Percentiles rank a stretch among this genome's conserved stretches.
These are phyloP conservation scores for Syngnathus floridae DNA, from an alignment of 2,113 vertebrate genomes.

Conservation along the genomic window DNA sequence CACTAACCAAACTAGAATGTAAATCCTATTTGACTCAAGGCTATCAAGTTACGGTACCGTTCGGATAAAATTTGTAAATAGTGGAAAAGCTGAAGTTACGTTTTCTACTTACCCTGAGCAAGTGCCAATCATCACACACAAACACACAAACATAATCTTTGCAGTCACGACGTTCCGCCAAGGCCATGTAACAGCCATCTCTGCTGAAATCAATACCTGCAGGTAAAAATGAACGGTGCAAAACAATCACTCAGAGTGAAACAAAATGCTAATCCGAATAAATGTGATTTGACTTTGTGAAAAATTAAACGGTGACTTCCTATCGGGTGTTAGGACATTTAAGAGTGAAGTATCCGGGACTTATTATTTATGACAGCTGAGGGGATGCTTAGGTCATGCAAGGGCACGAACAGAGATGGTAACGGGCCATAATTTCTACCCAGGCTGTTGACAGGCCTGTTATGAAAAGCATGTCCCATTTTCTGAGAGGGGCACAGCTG, in stretches of 20 bases:
- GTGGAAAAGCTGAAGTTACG: not conserved
- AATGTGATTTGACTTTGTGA: not conserved
- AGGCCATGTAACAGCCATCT: slow-evolving; percentile 87
- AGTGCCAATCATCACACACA: slow-evolving; percentile 93
- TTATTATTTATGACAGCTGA: slow-evolving; percentile 43
- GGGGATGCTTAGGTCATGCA: slow-evolving; percentile 25
- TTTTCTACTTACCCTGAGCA: slow-evolving; percentile 79
- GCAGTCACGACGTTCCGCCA: slow-evolving; percentile 92
- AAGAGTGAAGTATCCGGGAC: slow-evolving; percentile 26
- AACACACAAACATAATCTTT: slow-evolving; percentile 92
- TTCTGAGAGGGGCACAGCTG: slow-evolving; percentile 64
- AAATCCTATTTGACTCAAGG: not conserved
- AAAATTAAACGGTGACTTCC: slow-evolving; percentile 10
- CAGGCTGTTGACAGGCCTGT: slow-evolving; percentile 62
- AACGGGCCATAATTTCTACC: slow-evolving; percentile 60
- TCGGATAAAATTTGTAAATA: not conserved
- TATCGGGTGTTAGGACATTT: slow-evolving; percentile 25
- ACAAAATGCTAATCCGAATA: not conserved
- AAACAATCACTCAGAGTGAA: not conserved
- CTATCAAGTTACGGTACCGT: not conserved
- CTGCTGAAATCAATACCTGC: slow-evolving; percentile 86
- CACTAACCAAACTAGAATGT: not conserved
- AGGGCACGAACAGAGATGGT: slow-evolving; percentile 39
- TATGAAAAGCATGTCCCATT: slow-evolving; percentile 65
- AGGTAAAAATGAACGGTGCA: slow-evolving; percentile 1